Percentiles rank a stretch among this genome's conserved stretches.
phyloP scores from a whole-genome alignment of 2,888 invertebrate species.

The Gryllus longicercus region DNA sequence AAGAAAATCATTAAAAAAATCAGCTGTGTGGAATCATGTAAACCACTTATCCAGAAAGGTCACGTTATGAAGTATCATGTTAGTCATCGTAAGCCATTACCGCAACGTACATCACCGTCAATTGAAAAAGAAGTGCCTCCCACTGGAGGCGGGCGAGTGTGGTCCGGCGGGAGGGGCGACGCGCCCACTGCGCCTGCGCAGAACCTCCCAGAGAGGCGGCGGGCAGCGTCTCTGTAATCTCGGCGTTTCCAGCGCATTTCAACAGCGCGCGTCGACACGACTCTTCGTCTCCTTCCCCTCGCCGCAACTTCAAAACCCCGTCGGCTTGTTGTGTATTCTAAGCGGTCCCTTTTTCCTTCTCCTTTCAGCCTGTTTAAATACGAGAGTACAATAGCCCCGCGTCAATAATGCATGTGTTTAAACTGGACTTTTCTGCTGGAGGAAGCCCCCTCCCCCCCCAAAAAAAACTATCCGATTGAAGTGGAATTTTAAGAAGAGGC shows the following conservation, averaged over 20 bases:
- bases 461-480: background rate
- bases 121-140: too few relatives aligned
- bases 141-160: too few relatives aligned
- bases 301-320: background rate
- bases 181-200: too few relatives aligned
- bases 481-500: background rate
- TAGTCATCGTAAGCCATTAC: too few relatives aligned
- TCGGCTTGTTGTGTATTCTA: background rate
- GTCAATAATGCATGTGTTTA: constrained; percentile 17
- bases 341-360: background rate
- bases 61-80: too few relatives aligned
- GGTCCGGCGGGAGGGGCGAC: too few relatives aligned
- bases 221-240: background rate
- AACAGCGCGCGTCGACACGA: background rate
- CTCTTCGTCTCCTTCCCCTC: background rate
- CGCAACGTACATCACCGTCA: too few relatives aligned
- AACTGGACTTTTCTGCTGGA: background rate
- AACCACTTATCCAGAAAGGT: too few relatives aligned
- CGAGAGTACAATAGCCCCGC: constrained; percentile 2
- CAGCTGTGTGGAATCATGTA: too few relatives aligned
- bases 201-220: background rate
- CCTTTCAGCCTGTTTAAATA: background rate
- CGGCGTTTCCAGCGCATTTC: background rate
- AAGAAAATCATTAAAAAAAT: too few relatives aligned
- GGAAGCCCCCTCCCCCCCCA: background rate